Evolutionary conservation across 2,797 vertebrate genomes (phyloP).

Genomic region (Tachyglossus aculeatus): DNA sequence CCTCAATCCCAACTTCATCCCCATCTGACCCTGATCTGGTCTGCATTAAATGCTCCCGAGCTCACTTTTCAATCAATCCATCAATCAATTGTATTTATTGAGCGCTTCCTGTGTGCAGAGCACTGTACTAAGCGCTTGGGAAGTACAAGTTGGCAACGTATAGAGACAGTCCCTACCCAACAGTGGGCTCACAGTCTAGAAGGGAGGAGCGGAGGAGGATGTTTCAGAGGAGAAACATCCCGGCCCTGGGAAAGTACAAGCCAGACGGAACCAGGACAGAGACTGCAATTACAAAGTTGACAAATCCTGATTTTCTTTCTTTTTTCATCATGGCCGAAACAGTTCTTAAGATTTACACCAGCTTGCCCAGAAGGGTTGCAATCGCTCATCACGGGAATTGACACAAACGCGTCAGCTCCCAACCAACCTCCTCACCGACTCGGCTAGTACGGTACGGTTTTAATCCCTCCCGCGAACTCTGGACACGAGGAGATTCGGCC

Average conservation of each 20-base stretch:
- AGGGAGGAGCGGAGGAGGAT: too few species aligned
- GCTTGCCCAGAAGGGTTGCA: constrained; percentile 80
- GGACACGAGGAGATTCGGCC: constrained; percentile 26
- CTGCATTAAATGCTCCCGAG: constrained; percentile 65
- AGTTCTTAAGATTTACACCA: constrained; percentile 77
- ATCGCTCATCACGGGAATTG: constrained; percentile 69
- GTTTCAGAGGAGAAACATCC: constrained; percentile 51
- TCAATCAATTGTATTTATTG: too few species aligned
- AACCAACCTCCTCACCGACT: constrained; percentile 58
- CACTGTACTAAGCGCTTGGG: too few species aligned
- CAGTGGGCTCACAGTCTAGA: too few species aligned
- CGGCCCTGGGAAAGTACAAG: constrained; percentile 57
- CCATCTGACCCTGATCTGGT: constrained; percentile 66
- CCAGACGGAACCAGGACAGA: constrained; percentile 59
- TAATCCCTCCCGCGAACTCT: constrained; percentile 24
- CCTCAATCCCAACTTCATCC: constrained; percentile 56
- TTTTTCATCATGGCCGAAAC: constrained; percentile 68
- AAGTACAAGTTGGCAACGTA: too few species aligned
- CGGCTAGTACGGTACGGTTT: constrained; percentile 74
- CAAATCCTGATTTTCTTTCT: constrained; percentile 55
- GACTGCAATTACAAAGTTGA: constrained; percentile 61
- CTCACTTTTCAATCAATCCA: constrained; percentile 39
- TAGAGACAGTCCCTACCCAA: too few species aligned
- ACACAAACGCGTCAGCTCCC: constrained; percentile 74
- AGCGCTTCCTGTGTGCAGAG: too few species aligned